These are phyloP conservation scores for Phymastichus coffea DNA, from an alignment of 1,140 invertebrate genomes.

Conservation along the genomic window DNA sequence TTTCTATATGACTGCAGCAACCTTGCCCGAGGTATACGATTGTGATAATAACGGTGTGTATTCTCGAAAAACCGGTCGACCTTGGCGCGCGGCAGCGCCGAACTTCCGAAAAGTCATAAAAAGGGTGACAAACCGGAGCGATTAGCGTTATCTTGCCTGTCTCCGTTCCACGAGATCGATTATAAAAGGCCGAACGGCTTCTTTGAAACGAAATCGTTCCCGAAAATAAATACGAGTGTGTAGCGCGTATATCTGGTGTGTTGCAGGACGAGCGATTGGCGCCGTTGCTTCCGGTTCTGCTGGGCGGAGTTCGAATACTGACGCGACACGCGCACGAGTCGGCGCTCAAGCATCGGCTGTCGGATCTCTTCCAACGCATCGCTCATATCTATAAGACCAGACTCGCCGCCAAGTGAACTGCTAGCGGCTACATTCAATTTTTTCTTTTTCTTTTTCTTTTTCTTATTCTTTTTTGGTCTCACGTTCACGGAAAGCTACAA, in stretches of 20 bases:
- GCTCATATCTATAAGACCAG: conserved; percentile 64
- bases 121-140: too few relatives aligned
- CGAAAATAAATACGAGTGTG: background rate
- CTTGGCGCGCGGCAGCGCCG: too few relatives aligned
- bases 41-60: too few relatives aligned
- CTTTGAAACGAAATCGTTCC: background rate
- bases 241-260: conserved; percentile 12
- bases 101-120: too few relatives aligned
- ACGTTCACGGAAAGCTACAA: conserved; percentile 18
- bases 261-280: conserved; percentile 60
- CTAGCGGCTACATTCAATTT: too few relatives aligned
- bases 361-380: conserved; percentile 63
- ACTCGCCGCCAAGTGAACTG: conserved; percentile 37
- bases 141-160: too few relatives aligned
- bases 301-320: conserved; percentile 63
- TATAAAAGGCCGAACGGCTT: conserved; percentile 6
- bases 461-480: background rate
- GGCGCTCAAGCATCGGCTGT: conserved; percentile 62
- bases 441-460: background rate
- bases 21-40: too few relatives aligned
- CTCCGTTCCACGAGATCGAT: conserved; percentile 22
- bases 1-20: too few relatives aligned
- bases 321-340: conserved; percentile 64
- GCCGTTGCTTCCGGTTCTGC: conserved; percentile 64
- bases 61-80: too few relatives aligned